Percentiles rank a stretch among this genome's conserved stretches.
Conservation (phyloP, 2,797 vertebrate genomes). For the Mus spretus region DNA sequence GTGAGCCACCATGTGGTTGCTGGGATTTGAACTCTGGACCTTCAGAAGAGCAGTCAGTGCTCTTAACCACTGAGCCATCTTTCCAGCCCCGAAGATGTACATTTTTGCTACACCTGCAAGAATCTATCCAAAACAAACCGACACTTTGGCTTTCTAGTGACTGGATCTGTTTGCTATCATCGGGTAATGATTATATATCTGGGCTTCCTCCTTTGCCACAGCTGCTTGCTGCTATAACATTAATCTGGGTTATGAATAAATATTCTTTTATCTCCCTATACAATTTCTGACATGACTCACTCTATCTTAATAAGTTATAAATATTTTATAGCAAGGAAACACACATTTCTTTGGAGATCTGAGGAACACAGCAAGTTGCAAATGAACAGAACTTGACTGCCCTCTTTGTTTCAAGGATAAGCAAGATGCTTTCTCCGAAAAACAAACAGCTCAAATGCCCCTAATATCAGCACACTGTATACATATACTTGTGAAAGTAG, state of each 20-base stretch:
- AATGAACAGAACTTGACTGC: slow-evolving; percentile 42
- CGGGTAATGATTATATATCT: neutral
- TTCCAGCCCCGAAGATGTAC: neutral
- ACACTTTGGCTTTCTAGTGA: neutral
- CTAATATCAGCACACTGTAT: neutral
- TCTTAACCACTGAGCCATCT: no score
- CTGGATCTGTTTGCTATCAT: neutral
- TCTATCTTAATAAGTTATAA: slow-evolving; percentile 34
- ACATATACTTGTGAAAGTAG: neutral
- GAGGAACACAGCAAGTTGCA: neutral
- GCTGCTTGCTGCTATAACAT: neutral
- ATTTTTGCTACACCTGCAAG: neutral
- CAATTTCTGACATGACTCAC: neutral
- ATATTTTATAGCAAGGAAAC: slow-evolving; percentile 30
- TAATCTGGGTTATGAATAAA: slow-evolving; percentile 35
- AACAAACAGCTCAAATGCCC: neutral
- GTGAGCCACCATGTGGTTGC: no score
- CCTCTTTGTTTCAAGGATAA: slow-evolving; percentile 65
- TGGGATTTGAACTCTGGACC: no score
- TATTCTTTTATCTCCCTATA: neutral
- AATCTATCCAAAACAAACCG: neutral
- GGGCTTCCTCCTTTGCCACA: neutral
- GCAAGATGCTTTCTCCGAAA: neutral
- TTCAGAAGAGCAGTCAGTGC: no score
- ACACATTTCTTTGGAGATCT: slow-evolving; percentile 16